Evolutionary conservation across 2,888 invertebrate species (phyloP).

Genomic region (Pediacus dermestoides): DNA sequence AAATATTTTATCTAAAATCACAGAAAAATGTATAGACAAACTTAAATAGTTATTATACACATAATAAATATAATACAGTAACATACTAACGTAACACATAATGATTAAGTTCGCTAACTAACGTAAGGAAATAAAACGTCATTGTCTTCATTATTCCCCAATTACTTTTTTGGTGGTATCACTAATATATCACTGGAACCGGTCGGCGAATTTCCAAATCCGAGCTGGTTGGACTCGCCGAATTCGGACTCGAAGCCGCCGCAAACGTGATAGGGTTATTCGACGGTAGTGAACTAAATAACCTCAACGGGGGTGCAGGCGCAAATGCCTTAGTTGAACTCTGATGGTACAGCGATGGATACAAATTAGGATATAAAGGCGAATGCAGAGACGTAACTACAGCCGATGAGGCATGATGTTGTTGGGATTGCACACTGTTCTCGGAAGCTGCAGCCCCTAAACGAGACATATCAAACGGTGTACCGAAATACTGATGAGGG

Average conservation of each 20-base stretch:
- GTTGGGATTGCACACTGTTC: conserved; percentile 47
- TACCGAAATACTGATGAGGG: conserved; percentile 73
- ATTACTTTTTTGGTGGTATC: no score
- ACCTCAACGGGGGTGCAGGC: conserved; percentile 54
- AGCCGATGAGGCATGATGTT: conserved; percentile 35
- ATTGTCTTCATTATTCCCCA: no score
- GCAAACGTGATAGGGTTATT: conserved; percentile 51
- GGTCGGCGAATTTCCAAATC: conserved; percentile 61
- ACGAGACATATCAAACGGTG: conserved; percentile 56
- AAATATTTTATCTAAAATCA: no score
- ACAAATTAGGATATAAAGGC: conserved; percentile 68
- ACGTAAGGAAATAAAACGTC: no score
- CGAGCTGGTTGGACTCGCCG: conserved; percentile 44
- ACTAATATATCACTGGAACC: conserved; percentile 68
- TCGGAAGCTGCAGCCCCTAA: conserved; percentile 33
- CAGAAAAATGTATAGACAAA: no score
- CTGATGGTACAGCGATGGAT: conserved; percentile 61
- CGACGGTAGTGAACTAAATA: conserved; percentile 48
- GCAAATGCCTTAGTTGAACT: conserved; percentile 54
- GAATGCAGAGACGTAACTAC: conserved; percentile 49
- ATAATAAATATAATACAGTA: no score
- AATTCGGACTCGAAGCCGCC: conserved; percentile 48
- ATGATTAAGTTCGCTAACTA: no score
- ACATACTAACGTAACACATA: no score
- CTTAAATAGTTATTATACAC: no score